These are phyloP conservation scores for Bufo bufo DNA, from an alignment of 2,113 vertebrate genomes.

Conservation along the genomic window DNA sequence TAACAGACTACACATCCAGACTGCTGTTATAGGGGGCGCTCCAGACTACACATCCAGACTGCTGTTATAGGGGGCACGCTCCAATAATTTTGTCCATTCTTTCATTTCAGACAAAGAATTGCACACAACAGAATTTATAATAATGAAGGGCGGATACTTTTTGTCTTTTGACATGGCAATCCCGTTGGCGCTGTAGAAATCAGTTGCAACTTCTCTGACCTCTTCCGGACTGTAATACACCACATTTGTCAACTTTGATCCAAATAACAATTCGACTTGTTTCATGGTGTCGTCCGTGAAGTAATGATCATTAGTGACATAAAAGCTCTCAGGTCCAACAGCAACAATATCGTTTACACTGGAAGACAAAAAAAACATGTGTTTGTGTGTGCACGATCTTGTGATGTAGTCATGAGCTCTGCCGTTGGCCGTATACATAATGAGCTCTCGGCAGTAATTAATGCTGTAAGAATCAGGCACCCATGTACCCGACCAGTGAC, in stretches of 20 bases:
- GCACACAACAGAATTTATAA: not conserved
- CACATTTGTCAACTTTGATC: slow-evolving; percentile 78
- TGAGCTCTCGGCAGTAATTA: no score
- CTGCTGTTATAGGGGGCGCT: not conserved
- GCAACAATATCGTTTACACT: slow-evolving; percentile 91
- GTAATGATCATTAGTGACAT: slow-evolving; percentile 91
- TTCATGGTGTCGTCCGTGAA: slow-evolving; percentile 66
- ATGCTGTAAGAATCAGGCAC: no score
- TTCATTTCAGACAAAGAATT: not conserved
- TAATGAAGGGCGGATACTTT: slow-evolving; percentile 68
- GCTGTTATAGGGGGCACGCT: not conserved
- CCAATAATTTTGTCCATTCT: not conserved
- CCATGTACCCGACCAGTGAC: no score
- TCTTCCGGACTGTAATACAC: slow-evolving; percentile 87
- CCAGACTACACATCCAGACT: not conserved
- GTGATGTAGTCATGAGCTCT: no score
- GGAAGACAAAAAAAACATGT: slow-evolving; percentile 44
- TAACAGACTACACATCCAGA: no score
- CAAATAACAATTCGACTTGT: slow-evolving; percentile 72
- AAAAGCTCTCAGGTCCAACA: slow-evolving; percentile 86
- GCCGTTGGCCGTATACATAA: no score
- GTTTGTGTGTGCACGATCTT: not conserved
- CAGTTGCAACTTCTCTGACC: slow-evolving; percentile 83
- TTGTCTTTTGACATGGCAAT: slow-evolving; percentile 86
- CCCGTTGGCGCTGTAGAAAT: slow-evolving; percentile 83